A percentile compares a stretch with the other conserved stretches of the same genome.
Conservation (phyloP, 2,888 invertebrate genomes). For the Vesta saturnalis region DNA sequence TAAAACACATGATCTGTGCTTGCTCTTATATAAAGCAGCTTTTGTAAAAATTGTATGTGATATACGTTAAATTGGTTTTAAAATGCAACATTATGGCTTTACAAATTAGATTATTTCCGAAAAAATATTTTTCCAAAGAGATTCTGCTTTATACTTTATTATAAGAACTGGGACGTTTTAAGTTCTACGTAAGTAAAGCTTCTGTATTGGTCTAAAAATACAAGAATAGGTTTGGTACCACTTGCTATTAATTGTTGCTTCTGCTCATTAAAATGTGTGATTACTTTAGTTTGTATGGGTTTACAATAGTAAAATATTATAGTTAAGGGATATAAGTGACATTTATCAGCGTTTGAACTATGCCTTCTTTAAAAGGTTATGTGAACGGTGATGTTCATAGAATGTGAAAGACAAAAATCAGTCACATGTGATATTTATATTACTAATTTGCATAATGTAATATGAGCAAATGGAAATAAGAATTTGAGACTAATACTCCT, state of each 20-base stretch:
- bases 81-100: background rate
- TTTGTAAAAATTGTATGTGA: background rate
- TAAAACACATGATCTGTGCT: constrained; percentile 50
- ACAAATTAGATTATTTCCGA: constrained; percentile 1
- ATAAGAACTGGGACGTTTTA: background rate
- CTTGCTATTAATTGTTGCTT: background rate
- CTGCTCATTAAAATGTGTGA: background rate
- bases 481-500: constrained; percentile 3
- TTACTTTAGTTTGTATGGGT: background rate
- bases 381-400: no score
- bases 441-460: no score
- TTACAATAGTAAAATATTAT: no score
- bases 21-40: background rate
- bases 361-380: no score
- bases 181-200: background rate
- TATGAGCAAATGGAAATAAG: no score
- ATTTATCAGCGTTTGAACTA: background rate
- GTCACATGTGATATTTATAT: no score
- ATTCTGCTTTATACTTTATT: background rate
- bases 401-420: no score
- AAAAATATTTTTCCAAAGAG: no score
- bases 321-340: background rate
- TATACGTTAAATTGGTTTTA: background rate
- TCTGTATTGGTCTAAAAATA: background rate
- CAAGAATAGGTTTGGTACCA: background rate